Base-by-base conservation (phyloP, 2,797 vertebrate genomes). In the Silurus lanzhouensis region DNA sequence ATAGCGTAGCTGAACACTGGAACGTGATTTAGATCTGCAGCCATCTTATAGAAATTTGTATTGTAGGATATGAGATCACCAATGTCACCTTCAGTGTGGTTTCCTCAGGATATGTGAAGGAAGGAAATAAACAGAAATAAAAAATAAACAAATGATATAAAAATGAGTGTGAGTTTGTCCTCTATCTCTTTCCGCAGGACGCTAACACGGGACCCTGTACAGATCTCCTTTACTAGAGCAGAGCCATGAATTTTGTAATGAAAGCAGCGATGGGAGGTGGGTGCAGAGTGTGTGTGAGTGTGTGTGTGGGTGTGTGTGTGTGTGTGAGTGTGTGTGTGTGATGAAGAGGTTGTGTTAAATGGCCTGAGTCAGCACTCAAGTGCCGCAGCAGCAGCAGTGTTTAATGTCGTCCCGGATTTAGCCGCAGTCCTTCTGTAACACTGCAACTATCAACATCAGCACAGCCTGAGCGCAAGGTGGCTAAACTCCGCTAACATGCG, bases 231-330 rank as follows among this genome's bases (percentile, higher is more conserved):
- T n/a, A 55, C 79, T 81, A 38, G 57, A 77, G 60, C 84, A 67
- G 74, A 83, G 92, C 90, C 93, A 98, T 98, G 97, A 97, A 98
- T 96, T 98, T 97, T 95, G 94, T 98, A 91, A 96, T 98, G 96
- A 98, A 98, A 91, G 96, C 97, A 94, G 97, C 97, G 84, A 44
- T 98, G 88, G 97, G 97, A 96, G 97, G 97, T 98, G 94, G 97
- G 97, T 95, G 67, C 46, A 27, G 57, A 60, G 58, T 83, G 57
- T 81, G 63, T 71, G 97, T 98, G 93, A 96, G 96, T 95, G 77
- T 61, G 44, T 58, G 63, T 85, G 78, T 81, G 78, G 57, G 84
- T 81, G 67, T 72, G 67, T 74, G 84, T 64, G 74, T 20, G 74
- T 9, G 61, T 7, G 25, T 8, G 52, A 31, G 64, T 58, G 81